Evolutionary conservation across 2,888 invertebrate species (phyloP).

Genomic region (Bombylius discolor): DNA sequence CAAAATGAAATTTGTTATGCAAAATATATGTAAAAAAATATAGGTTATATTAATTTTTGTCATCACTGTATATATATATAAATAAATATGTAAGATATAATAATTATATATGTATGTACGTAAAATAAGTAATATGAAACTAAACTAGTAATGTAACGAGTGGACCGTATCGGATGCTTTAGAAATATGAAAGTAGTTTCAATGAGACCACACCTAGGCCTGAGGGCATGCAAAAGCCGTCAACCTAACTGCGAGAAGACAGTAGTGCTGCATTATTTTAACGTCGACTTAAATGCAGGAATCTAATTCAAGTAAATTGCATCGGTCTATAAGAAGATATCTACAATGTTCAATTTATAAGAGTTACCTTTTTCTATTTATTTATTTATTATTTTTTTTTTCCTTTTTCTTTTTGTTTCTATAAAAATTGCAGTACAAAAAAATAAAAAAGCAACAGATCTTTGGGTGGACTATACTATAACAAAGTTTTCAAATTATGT

Average conservation of each 20-base stretch:
- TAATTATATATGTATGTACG: not conserved
- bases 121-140: not conserved
- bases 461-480: not conserved
- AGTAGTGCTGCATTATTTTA: slow-evolving; percentile 3
- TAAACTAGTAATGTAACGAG: not conserved
- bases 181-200: slow-evolving; percentile 31
- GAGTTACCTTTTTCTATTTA: too few relatives aligned
- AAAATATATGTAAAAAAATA: too few relatives aligned
- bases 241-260: slow-evolving; percentile 2
- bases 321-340: too few relatives aligned
- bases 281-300: not conserved
- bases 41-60: too few relatives aligned
- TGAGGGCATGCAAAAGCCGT: slow-evolving; percentile 14
- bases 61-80: too few relatives aligned
- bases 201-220: slow-evolving; percentile 30
- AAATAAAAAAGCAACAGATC: not conserved
- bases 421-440: too few relatives aligned
- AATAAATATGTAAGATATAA: too few relatives aligned
- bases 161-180: slow-evolving; percentile 14
- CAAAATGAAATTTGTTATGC: too few relatives aligned
- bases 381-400: too few relatives aligned
- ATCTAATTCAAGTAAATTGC: not conserved
- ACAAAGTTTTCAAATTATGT: too few relatives aligned
- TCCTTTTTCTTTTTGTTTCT: too few relatives aligned
- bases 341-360: too few relatives aligned